Conservation (phyloP, 2,888 invertebrate species). For the Nephrotoma flavescens region DNA sequence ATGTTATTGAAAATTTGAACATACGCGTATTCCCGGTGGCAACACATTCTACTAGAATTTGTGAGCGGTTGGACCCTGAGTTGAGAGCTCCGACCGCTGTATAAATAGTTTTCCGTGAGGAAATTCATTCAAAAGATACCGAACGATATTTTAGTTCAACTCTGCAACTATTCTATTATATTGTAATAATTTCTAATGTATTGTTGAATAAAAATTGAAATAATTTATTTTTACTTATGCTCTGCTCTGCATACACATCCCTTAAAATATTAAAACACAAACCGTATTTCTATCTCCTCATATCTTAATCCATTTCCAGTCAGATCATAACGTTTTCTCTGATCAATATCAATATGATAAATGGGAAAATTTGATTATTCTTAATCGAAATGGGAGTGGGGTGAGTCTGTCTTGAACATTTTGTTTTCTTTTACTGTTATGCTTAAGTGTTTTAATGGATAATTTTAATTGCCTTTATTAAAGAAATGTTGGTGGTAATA, state of each 20-base stretch:
- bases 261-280: neutral
- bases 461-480: neutral
- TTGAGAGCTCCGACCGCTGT: too few species aligned
- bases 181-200: neutral
- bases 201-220: neutral
- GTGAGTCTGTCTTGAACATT: neutral
- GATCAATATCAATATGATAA: slow-evolving; percentile 12
- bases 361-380: slow-evolving; percentile 11
- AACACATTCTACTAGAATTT: too few species aligned
- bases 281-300: neutral
- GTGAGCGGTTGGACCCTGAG: too few species aligned
- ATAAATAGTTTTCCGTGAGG: too few species aligned
- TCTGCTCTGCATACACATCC: neutral
- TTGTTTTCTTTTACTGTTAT: neutral
- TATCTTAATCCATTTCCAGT: slow-evolving; percentile 11
- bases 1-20: too few species aligned
- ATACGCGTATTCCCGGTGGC: too few species aligned
- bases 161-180: neutral
- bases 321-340: slow-evolving; percentile 11
- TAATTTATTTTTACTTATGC: neutral
- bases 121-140: too few species aligned
- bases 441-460: neutral
- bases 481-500: neutral
- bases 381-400: neutral
- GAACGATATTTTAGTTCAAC: too few species aligned